These are phyloP conservation scores for Aporophyla nigra DNA, from an alignment of 2,888 invertebrate species.

Conservation along the genomic window DNA sequence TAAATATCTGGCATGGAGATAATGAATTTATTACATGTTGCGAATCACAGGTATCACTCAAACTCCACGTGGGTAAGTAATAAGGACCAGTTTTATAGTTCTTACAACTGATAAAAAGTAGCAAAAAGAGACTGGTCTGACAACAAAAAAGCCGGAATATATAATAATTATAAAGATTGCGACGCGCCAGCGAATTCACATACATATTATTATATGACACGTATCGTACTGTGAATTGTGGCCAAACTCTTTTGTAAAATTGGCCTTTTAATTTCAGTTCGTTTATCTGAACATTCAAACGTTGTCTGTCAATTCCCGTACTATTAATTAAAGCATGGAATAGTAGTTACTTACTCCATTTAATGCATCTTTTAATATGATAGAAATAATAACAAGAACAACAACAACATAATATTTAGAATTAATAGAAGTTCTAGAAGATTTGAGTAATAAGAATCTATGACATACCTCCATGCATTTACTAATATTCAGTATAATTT, in stretches of 20 bases:
- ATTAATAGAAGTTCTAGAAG: neutral
- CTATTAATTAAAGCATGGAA: neutral
- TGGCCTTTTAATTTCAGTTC: neutral
- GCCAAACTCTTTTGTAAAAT: neutral
- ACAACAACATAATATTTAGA: too few species aligned
- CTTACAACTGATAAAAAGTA: neutral
- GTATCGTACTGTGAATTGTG: neutral
- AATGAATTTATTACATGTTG: conserved; percentile 19
- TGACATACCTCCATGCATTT: neutral
- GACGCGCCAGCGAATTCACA: neutral
- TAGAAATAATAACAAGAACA: too few species aligned
- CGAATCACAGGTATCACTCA: conserved; percentile 2
- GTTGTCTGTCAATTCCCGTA: neutral
- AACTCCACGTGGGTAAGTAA: conserved; percentile 28
- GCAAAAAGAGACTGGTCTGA: conserved; percentile 32
- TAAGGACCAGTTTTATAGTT: conserved; percentile 13
- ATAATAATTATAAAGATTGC: conserved; percentile 2
- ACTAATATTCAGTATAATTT: conserved; percentile 5
- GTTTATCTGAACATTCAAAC: neutral
- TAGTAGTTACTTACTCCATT: too few species aligned
- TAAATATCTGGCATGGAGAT: conserved; percentile 4
- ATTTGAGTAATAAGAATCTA: neutral
- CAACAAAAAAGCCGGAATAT: conserved; percentile 16
- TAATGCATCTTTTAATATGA: neutral
- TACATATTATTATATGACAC: conserved; percentile 1